Percentiles rank a stretch among this genome's conserved stretches.
phyloP scores from a whole-genome alignment of 2,113 vertebrate species.

The Pteropus alecto region DNA sequence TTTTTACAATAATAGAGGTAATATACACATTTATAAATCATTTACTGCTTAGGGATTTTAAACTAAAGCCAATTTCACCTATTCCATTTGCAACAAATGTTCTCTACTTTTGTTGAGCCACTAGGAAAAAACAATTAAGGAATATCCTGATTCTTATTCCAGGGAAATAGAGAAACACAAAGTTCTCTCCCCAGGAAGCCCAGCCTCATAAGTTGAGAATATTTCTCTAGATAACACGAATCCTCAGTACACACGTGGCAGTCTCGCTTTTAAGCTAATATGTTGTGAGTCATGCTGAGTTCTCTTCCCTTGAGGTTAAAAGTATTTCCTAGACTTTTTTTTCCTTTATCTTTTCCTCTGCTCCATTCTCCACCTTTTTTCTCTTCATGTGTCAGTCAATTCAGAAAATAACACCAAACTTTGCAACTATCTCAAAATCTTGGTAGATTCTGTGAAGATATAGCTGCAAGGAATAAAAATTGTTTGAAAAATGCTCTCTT shows the following conservation, averaged over 20 bases:
- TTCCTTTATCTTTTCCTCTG: neutral
- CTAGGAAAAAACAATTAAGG: constrained; percentile 34
- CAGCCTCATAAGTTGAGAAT: neutral
- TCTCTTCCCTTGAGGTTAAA: constrained; percentile 17
- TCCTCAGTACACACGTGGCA: neutral
- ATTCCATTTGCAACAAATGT: neutral
- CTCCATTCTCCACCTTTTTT: neutral
- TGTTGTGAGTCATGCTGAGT: constrained; percentile 23
- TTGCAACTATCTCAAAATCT: neutral
- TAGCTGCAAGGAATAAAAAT: neutral
- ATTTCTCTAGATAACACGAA: neutral
- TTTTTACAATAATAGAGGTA: neutral
- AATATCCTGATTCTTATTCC: neutral
- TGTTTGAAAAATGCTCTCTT: constrained; percentile 17
- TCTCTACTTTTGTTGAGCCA: constrained; percentile 5
- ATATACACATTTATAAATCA: constrained; percentile 14
- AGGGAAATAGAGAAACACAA: neutral
- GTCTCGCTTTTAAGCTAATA: neutral
- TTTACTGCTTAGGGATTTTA: neutral
- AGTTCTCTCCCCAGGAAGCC: neutral
- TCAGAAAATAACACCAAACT: constrained; percentile 13
- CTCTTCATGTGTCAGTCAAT: neutral
- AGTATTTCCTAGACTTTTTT: constrained; percentile 11
- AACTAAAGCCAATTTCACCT: constrained; percentile 20
- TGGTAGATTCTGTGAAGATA: neutral